phyloP scores from a whole-genome alignment of 2,113 vertebrate species.

The Camelus dromedarius region DNA sequence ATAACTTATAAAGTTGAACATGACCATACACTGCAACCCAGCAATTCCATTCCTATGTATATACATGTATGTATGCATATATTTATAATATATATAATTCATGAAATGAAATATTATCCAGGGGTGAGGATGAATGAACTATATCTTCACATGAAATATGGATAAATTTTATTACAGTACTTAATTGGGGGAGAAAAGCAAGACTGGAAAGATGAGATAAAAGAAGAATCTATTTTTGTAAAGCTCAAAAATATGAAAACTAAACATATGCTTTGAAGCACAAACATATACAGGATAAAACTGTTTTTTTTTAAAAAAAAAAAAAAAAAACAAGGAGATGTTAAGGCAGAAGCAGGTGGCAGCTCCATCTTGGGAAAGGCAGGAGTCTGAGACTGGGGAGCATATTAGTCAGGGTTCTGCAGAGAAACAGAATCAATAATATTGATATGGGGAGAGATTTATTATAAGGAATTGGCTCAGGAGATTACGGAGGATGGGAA shows the following conservation, averaged over 20 bases:
- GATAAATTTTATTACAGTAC: constrained; percentile 1
- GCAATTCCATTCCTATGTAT: neutral
- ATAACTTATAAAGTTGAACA: constrained; percentile 43
- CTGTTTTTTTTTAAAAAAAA: neutral
- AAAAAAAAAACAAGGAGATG: neutral
- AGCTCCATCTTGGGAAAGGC: neutral
- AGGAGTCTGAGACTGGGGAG: neutral
- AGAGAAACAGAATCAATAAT: neutral
- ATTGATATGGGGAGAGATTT: neutral
- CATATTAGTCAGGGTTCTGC: neutral
- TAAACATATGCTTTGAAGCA: constrained; percentile 14
- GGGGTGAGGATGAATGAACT: constrained; percentile 28
- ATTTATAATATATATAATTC: neutral
- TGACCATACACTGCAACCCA: neutral
- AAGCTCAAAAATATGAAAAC: constrained; percentile 57
- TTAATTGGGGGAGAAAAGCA: neutral
- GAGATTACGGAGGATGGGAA: neutral
- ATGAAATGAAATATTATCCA: constrained; percentile 24
- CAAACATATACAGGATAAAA: neutral
- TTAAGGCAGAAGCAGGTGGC: neutral
- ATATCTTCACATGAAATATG: constrained; percentile 25
- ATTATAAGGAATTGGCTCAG: neutral
- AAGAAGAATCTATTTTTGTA: constrained; percentile 54
- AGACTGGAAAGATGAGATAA: constrained; percentile 25
- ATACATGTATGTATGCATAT: neutral